A percentile compares a stretch with the other conserved stretches of the same genome.
Conservation (phyloP, 92 coral and sea anemone genomes). For the Phymanthus crucifer region DNA sequence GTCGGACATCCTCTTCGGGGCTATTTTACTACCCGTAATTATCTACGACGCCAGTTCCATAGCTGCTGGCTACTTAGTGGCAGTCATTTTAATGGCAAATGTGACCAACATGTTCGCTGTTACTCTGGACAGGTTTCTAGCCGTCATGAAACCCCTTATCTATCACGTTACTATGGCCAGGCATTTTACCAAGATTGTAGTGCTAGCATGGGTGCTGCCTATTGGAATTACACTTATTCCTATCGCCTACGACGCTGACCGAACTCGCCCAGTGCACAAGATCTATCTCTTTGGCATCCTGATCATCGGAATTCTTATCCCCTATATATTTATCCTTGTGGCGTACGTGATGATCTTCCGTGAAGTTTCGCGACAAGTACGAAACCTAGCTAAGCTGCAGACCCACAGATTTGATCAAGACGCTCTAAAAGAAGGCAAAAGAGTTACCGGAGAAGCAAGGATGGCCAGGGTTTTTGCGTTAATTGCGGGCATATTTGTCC, state of each 20-base stretch:
- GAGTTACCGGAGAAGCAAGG: constrained; percentile 74
- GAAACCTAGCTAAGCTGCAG: constrained; percentile 55
- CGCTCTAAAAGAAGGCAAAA: constrained; percentile 62
- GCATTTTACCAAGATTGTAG: constrained; percentile 59
- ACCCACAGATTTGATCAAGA: constrained; percentile 41
- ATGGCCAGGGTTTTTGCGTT: constrained; percentile 80
- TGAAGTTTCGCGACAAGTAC: constrained; percentile 70
- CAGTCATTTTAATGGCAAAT: constrained; percentile 70
- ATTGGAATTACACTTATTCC: constrained; percentile 59
- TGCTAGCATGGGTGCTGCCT: constrained; percentile 66
- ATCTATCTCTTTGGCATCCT: constrained; percentile 62
- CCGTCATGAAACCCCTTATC: constrained; percentile 71
- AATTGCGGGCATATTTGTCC: constrained; percentile 71
- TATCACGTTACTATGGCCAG: constrained; percentile 75
- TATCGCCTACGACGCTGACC: constrained; percentile 37
- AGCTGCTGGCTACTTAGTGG: constrained; percentile 48
- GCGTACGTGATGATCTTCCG: constrained; percentile 74
- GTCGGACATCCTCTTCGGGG: constrained; percentile 75
- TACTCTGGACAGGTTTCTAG: constrained; percentile 77
- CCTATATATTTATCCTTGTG: constrained; percentile 68
- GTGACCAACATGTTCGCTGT: constrained; percentile 83
- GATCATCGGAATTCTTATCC: constrained; percentile 56
- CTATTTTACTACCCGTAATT: constrained; percentile 64
- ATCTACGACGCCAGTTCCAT: constrained; percentile 35
- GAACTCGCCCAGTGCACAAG: constrained; percentile 17